Base-by-base conservation (phyloP, 2,113 vertebrate species). In the Gila orcuttii region DNA sequence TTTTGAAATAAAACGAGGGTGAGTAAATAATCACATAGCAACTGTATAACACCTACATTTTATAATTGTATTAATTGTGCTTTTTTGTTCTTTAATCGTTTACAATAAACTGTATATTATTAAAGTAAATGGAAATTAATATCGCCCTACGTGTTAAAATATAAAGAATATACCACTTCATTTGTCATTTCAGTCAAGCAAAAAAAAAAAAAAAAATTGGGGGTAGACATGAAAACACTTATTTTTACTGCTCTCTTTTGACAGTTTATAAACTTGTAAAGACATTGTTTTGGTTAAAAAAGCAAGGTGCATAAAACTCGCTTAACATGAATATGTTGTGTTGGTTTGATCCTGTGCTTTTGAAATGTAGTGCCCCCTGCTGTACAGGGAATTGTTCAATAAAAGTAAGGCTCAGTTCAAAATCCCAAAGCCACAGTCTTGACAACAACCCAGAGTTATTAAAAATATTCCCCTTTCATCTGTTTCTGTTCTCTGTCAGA, bases 331-430 rank as follows among this genome's bases (percentile, higher is more conserved):
- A 74, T 47, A 25, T 47, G 23, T 23, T 28, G 71, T 8, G 25
- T 47, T 74, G 11, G 7, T 47, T 74, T 74, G 6, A 77, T 4
- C 6, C 21, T 60, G 33, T n/a, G 57, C 45, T 68, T 68, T 57
- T 39, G n/a, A 19, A 15, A 79, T 52, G 62, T 71, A 28, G 47
- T 73, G 64, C n/a, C 77, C 50, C 33, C 84, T 86, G 39, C n/a
- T 86, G 84, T 45, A 8, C 76, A 71, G 11, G 39, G 23, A 57
- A 45, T 36, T 25, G 55, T 75, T 19, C 15, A 39, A 36, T 83
- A 55, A 76, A 42, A 68, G 10, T 2, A 50, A 25, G 17, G 3
- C 77, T 62, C 21, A 4, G 23, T n/a, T 19, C 19, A 45, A 45
- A 47, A 64, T 64, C 59, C 36, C 33, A 25, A 79, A 62, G 77